These are phyloP conservation scores for Pedicia rivosa DNA, from an alignment of 2,888 invertebrate species.

Conservation along the genomic window DNA sequence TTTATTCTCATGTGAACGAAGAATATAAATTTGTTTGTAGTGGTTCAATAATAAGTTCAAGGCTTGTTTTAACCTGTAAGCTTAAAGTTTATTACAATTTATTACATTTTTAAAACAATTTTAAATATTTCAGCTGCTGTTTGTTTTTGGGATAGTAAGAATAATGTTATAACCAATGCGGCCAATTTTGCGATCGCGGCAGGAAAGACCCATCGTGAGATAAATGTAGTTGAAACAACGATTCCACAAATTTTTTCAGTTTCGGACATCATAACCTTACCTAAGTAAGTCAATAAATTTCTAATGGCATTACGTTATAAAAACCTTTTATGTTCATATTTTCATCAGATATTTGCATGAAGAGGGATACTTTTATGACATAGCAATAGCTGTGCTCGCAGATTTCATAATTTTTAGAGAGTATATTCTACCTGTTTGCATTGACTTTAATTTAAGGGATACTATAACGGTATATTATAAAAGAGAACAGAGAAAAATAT, in stretches of 20 bases:
- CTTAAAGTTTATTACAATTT: too few species aligned
- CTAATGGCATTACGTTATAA: too few species aligned
- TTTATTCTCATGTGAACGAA: constrained; percentile 3
- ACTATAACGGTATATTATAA: too few species aligned
- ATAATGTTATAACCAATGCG: background rate
- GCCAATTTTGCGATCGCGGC: constrained; percentile 7
- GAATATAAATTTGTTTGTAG: constrained; percentile 8
- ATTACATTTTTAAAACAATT: too few species aligned
- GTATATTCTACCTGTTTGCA: constrained; percentile 1
- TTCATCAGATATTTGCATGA: background rate
- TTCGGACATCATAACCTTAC: constrained; percentile 8
- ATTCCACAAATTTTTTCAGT: constrained; percentile 11
- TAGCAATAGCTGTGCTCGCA: background rate
- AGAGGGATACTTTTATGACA: constrained; percentile 1
- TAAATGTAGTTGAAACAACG: constrained; percentile 8
- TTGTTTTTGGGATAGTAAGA: constrained; percentile 10
- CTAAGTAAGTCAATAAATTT: too few species aligned
- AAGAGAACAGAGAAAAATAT: too few species aligned
- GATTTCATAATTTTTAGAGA: constrained; percentile 1
- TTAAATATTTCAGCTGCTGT: constrained; percentile 8
- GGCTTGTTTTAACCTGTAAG: constrained; percentile 7
- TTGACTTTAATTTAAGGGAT: constrained; percentile 3
- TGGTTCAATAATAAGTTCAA: constrained; percentile 10
- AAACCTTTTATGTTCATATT: too few species aligned
- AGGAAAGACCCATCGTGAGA: constrained; percentile 10